phyloP scores from a whole-genome alignment of 1,140 invertebrate species.

The Parasteatoda tepidariorum region DNA sequence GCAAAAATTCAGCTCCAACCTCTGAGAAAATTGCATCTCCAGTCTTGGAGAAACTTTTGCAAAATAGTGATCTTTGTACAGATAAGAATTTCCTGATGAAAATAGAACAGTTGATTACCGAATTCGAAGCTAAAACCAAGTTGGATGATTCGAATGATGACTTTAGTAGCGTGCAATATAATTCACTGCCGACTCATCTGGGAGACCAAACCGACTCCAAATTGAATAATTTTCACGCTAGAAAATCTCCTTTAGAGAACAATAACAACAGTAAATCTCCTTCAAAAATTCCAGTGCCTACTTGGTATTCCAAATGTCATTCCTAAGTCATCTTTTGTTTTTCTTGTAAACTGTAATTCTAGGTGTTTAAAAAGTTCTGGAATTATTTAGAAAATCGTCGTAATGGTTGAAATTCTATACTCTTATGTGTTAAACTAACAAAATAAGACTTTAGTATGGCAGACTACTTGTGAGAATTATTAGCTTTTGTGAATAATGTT shows the following conservation, averaged over 20 bases:
- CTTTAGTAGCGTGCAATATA: neutral
- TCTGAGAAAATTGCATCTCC: conserved; percentile 2
- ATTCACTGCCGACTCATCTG: conserved; percentile 18
- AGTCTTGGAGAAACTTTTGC: conserved; percentile 39
- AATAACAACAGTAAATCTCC: conserved; percentile 9
- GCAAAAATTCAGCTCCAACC: conserved; percentile 24
- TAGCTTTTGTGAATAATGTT: too few species aligned
- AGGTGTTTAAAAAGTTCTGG: too few species aligned
- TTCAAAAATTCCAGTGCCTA: conserved; percentile 47
- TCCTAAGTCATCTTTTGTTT: neutral
- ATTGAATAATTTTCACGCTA: neutral
- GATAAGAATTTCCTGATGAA: conserved; percentile 42
- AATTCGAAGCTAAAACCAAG: conserved; percentile 37
- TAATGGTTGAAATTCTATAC: too few species aligned
- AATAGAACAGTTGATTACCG: conserved; percentile 40
- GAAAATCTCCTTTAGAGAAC: conserved; percentile 23
- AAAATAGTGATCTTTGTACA: conserved; percentile 36
- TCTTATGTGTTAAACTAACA: too few species aligned
- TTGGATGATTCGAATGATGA: neutral
- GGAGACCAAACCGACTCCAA: neutral
- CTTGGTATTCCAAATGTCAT: conserved; percentile 42
- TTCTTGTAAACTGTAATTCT: too few species aligned
- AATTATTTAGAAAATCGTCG: too few species aligned
- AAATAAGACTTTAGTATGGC: too few species aligned
- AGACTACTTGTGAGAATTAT: too few species aligned